Evolutionary conservation across 2,888 invertebrate species (phyloP), one percentile per base, ranked within the genome.

Genomic region (Cerceris rybyensis): DNA sequence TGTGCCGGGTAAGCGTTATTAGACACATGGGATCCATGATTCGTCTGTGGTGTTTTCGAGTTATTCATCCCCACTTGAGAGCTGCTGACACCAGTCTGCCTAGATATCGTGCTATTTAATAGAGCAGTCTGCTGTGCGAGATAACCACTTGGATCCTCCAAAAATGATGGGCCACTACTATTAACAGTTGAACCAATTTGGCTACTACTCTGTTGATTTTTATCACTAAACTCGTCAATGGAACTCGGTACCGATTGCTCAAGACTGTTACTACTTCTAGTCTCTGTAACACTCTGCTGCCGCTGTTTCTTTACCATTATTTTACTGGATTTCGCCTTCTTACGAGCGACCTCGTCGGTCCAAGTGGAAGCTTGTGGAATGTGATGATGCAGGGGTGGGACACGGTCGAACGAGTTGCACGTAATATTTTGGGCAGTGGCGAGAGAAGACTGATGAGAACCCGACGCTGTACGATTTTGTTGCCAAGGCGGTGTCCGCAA

Each of bases 91-190:
- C 92, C 92, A 42, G 93, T 93, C 93, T 96, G 96, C 86, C 95
- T 93, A 73, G 95, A 95, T 92, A 96, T 97, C 9, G 96, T 97
- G 89, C 95, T 97, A 89, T 97, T 97, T 65, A 98, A 92, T 83
- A 98, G 92, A 43, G 96, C 97, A 0, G 98, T 98, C 92, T 98
- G 98, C 87, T 98, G 98, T 6, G 97, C 97, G 84, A 98, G 93
- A 93, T 97, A 98, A 2, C 97, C 98, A 88, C 96, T 96, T 0
- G 98, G 98, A 92, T 98, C 98, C 84, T 98, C 98, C 94, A 98
- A 95, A 90, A 98, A 98, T 46, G 97, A 97, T 0, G 97, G 97
- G 81, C 89, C 90, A 83, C 95, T 93, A 39, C 82, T 88, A 57
- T 85, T 88, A 7, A 88, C 84, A 8, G 87, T 85, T 41, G 86